These are phyloP conservation scores for Asbolus verrucosus DNA, from an alignment of 1,140 invertebrate genomes.

Conservation along the genomic window DNA sequence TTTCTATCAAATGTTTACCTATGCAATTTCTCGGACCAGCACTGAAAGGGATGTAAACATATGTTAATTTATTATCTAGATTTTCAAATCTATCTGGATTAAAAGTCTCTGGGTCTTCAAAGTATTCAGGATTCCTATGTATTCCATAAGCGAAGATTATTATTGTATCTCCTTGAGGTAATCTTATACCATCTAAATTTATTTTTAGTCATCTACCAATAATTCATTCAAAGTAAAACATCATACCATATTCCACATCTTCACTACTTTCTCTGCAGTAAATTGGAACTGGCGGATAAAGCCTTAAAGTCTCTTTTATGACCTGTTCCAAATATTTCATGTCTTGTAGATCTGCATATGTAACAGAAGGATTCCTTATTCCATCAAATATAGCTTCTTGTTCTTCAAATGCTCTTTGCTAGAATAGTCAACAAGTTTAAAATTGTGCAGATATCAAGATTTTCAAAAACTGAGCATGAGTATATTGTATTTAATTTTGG, in stretches of 20 bases:
- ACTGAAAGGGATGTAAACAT: conserved; percentile 70
- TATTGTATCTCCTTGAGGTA: conserved; percentile 16
- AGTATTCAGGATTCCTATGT: conserved; percentile 72
- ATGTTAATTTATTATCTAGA: conserved; percentile 61
- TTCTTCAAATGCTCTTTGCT: conserved; percentile 58
- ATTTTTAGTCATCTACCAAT: background rate
- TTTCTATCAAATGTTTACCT: too few species aligned
- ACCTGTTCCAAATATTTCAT: conserved; percentile 68
- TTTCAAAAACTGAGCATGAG: too few species aligned
- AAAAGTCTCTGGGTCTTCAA: conserved; percentile 75
- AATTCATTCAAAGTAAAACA: conserved; percentile 12
- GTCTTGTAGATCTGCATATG: conserved; percentile 61
- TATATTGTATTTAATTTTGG: too few species aligned
- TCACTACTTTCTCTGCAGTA: conserved; percentile 70
- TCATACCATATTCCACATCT: conserved; percentile 60
- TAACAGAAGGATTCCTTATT: conserved; percentile 65
- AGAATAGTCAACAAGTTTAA: too few species aligned
- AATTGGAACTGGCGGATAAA: conserved; percentile 70
- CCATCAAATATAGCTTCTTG: conserved; percentile 66
- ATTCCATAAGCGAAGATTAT: conserved; percentile 65
- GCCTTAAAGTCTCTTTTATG: conserved; percentile 64
- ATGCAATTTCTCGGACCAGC: conserved; percentile 71
- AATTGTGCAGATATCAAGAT: too few species aligned
- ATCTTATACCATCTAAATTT: conserved; percentile 40
- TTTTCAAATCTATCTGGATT: conserved; percentile 75